Base-by-base conservation (phyloP, 1,140 invertebrate species). In the Chlorops oryzae region DNA sequence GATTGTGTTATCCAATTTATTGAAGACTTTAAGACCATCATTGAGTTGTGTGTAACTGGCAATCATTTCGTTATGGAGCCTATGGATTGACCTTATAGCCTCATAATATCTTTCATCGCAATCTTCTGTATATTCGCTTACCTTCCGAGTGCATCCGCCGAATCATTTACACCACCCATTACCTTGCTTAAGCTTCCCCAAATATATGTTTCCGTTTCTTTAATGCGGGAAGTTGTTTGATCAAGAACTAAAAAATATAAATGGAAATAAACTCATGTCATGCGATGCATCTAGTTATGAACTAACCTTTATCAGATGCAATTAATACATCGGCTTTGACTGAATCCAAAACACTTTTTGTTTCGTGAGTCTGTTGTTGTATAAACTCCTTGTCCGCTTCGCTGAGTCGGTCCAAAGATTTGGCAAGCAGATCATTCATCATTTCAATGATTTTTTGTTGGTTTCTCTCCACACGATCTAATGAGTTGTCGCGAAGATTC, bases 1-100 rank as follows among this genome's bases (percentile, higher is more conserved):
- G 72, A 92, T 78, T 2, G 92, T 82, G 45, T 83, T 80, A 59
- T 92, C 88, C 25, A 88, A 82, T 62, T 87, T 89, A 6, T 79
- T 75, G 32, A 92, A 65, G 2, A 74, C 65, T 23, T 74, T 70
- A 13, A 79, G 52, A 17, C 75, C 73, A 27, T 76, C 63, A 42
- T 54, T 57, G 22, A 86, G 58, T 17, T 80, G 67, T 32, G 75
- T 77, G 52, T 80, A 82, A 46, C 78, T 82, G 43, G 72, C 70
- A 5, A 77, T 75, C 43, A 83, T 74, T 52, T 79, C 76, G 13
- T 67, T 70, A 50, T 77, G 79, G 35, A 81, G 74, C 35, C 67
- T n/a, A n/a, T n/a, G n/a, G n/a, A n/a, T n/a, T n/a, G n/a, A n/a
- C n/a, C n/a, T n/a, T n/a, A n/a, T n/a, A n/a, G n/a, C n/a, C n/a